Percentiles rank a stretch among this genome's conserved stretches.
Conservation (phyloP, 2,888 invertebrate genomes). For the Conistra vaccinii region DNA sequence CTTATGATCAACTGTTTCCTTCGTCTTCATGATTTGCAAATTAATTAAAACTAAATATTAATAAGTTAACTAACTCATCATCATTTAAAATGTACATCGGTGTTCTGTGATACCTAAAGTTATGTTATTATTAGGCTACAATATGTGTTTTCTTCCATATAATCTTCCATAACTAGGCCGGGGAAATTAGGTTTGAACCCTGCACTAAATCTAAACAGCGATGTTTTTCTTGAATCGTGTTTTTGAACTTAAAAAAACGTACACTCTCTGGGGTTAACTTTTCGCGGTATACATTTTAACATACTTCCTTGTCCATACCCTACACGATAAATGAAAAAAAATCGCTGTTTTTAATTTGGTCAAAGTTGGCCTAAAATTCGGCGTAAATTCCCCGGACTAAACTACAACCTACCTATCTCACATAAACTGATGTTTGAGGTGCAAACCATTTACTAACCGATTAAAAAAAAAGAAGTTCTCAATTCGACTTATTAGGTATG, state of each 20-base stretch:
- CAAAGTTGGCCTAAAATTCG: no score
- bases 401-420: neutral
- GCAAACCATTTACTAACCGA: neutral
- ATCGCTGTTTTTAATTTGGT: no score
- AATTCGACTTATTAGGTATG: neutral
- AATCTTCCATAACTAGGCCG: neutral
- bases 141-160: neutral
- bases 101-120: constrained; percentile 47
- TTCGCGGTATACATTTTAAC: no score
- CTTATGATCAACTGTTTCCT: constrained; percentile 84
- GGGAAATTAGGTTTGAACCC: no score
- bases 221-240: no score
- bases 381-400: no score
- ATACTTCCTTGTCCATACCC: no score
- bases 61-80: constrained; percentile 9
- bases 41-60: constrained; percentile 12
- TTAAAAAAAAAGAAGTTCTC: neutral
- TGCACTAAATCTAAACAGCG: no score
- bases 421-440: neutral
- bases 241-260: no score
- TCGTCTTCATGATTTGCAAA: constrained; percentile 51
- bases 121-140: constrained; percentile 6
- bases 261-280: no score
- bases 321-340: no score
- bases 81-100: constrained; percentile 3